Evolutionary conservation across 2,888 invertebrate species (phyloP).

Genomic region (Cybosia mesomella): DNA sequence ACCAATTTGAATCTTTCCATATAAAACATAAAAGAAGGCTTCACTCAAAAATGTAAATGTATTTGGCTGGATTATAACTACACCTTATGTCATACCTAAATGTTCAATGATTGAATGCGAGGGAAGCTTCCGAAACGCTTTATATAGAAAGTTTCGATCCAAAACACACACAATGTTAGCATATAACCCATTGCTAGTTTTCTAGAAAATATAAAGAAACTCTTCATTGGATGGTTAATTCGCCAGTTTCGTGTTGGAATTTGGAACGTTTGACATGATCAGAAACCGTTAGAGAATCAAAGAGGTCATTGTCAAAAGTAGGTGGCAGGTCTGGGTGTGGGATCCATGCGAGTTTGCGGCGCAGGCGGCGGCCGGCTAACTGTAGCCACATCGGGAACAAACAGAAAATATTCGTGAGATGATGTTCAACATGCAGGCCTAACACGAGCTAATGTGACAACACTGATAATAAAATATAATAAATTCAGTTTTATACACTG

Average conservation of each 20-base stretch:
- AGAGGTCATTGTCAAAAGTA: conserved; percentile 29
- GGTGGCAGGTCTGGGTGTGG: conserved; percentile 47
- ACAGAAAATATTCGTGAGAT: conserved; percentile 49
- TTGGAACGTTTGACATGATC: conserved; percentile 6
- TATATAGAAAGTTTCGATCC: conserved; percentile 15
- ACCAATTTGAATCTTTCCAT: conserved; percentile 17
- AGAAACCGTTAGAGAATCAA: conserved; percentile 11
- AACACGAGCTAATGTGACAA: conserved; percentile 4
- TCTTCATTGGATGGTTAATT: conserved; percentile 6
- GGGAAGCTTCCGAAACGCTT: conserved; percentile 10
- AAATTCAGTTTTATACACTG: not conserved
- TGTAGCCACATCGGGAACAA: conserved; percentile 51
- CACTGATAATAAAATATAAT: not conserved
- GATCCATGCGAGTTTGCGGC: conserved; percentile 48
- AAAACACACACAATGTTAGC: conserved; percentile 7
- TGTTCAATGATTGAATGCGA: conserved; percentile 6
- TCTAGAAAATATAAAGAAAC: not conserved
- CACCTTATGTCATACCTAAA: conserved; percentile 3
- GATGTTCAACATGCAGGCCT: conserved; percentile 17
- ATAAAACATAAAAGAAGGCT: conserved; percentile 10
- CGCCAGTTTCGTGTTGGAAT: conserved; percentile 4
- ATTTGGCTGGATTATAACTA: conserved; percentile 21
- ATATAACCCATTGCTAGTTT: not conserved
- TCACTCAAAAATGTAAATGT: conserved; percentile 9
- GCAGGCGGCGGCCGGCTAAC: conserved; percentile 50